Base-by-base conservation (phyloP, 2,888 invertebrate species). In the Choristoneura rosaceana region DNA sequence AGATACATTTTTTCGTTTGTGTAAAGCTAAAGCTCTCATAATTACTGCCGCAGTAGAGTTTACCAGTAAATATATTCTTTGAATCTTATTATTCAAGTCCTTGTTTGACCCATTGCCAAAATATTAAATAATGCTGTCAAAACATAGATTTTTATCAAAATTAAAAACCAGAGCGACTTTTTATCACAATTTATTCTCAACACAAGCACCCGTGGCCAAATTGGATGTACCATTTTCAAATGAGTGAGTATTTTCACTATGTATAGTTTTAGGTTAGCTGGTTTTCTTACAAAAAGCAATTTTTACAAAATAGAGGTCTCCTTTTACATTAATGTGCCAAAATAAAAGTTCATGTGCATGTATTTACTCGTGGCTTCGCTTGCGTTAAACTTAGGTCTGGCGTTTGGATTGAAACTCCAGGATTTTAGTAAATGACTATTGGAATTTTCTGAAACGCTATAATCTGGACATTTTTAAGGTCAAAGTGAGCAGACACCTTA, bases 141-240 rank as follows among this genome's bases (percentile, higher is more conserved):
- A 84, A 82, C 83, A 82, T 4, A 70, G 86, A 69, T 58, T 87
- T 71, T 77, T 91, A 47, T 85, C 87, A 3, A 90, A 81, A 82
- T 76, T 92, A 66, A 84, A 82, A 74, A 69, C 77, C 17, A 86
- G 80, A 76, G 76, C 79, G 58, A 78, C 76, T 50, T 81, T 80
- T 74, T 78, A 78, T 69, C 77, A 77, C 50, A 87, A 85, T 80
- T 80, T 80, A 70, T 84, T 84, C 52, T 85, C 91, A 43, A 81
- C 89, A 2, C 82, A 89, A 75, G 63, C 85, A 14, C 79, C 76
- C 73, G 78, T 86, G 43, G 89, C 85, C 8, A 95, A 95, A 85
- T 84, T 94, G 14, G 93, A 94, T 76, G 88, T 95, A 76, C 81
- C 90, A 41, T 95, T 96, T 83, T 90, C 95, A 17, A 95, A 95